A percentile compares a stretch with the other conserved stretches of the same genome.
These are phyloP conservation scores for Collichthys lucidus DNA, from an alignment of 2,113 vertebrate genomes.

Conservation along the genomic window DNA sequence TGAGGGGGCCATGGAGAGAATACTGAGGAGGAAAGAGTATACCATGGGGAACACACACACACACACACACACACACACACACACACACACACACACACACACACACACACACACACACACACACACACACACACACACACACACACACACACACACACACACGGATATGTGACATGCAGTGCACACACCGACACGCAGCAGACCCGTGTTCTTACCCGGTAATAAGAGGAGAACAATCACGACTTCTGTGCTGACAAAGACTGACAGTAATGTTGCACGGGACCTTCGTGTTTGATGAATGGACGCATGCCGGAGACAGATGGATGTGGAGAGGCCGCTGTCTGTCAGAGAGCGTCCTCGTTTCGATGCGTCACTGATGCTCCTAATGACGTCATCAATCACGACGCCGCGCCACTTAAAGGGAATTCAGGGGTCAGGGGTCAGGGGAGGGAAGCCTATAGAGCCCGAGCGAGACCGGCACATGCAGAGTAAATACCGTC, in stretches of 20 bases:
- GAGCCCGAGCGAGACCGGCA: conserved; percentile 29
- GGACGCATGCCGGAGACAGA: conserved; percentile 22
- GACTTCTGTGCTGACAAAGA: conserved; percentile 14
- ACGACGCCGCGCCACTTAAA: conserved; percentile 21
- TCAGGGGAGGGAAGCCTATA: conserved; percentile 53
- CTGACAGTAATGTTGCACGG: conserved; percentile 16
- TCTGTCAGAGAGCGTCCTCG: conserved; percentile 45
- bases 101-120: not conserved
- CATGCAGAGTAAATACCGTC: conserved; percentile 38
- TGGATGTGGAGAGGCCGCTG: conserved; percentile 28
- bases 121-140: conserved; percentile 3
- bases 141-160: conserved; percentile 5
- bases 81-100: not conserved
- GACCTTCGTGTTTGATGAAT: conserved; percentile 30
- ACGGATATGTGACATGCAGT: not conserved
- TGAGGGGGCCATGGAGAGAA: conserved; percentile 41
- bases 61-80: conserved; percentile 4
- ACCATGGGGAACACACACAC: conserved; percentile 21
- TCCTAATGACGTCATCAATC: conserved; percentile 65
- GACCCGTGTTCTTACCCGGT: not conserved
- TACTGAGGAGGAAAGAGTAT: conserved; percentile 40
- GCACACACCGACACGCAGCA: not conserved
- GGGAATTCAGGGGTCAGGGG: conserved; percentile 60
- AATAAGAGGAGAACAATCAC: conserved; percentile 16
- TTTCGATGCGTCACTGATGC: conserved; percentile 57